Percentiles rank a stretch among this genome's conserved stretches.
Evolutionary conservation across 1,140 invertebrate species (phyloP).

Genomic region (Bombus impatiens): DNA sequence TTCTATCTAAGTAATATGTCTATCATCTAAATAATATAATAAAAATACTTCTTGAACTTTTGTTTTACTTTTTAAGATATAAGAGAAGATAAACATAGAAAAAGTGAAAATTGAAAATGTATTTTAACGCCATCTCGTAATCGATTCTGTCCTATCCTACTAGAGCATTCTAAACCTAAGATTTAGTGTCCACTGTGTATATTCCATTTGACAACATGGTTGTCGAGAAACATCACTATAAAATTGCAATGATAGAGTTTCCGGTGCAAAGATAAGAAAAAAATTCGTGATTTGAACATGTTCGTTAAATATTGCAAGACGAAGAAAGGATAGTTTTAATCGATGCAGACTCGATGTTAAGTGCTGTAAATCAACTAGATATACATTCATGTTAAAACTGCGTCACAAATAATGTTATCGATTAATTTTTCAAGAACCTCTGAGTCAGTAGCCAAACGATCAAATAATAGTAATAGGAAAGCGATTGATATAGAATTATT

Average conservation of each 20-base stretch:
- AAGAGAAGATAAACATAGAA: not conserved
- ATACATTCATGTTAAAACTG: slow-evolving; percentile 25
- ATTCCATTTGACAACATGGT: slow-evolving; percentile 58
- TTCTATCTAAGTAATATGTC: not conserved
- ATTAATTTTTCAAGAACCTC: slow-evolving; percentile 72
- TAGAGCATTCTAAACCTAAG: slow-evolving; percentile 35
- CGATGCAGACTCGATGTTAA: slow-evolving; percentile 38
- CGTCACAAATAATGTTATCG: slow-evolving; percentile 67
- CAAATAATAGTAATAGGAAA: slow-evolving; percentile 58
- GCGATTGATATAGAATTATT: slow-evolving; percentile 61
- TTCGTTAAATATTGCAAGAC: slow-evolving; percentile 33
- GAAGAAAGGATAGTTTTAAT: slow-evolving; percentile 20
- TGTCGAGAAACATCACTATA: slow-evolving; percentile 50
- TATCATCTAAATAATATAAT: not conserved
- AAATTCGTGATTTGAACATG: slow-evolving; percentile 50
- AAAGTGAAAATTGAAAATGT: not conserved
- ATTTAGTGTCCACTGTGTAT: slow-evolving; percentile 24
- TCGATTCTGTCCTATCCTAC: slow-evolving; percentile 21
- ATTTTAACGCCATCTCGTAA: slow-evolving; percentile 39
- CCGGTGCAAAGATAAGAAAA: slow-evolving; percentile 30
- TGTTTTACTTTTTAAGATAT: not conserved
- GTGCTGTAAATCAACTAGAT: slow-evolving; percentile 20
- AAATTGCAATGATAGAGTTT: slow-evolving; percentile 32
- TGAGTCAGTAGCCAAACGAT: slow-evolving; percentile 63
- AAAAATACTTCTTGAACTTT: not conserved